Base-by-base conservation (phyloP, 1,140 invertebrate species). In the Drosophila watanabei region DNA sequence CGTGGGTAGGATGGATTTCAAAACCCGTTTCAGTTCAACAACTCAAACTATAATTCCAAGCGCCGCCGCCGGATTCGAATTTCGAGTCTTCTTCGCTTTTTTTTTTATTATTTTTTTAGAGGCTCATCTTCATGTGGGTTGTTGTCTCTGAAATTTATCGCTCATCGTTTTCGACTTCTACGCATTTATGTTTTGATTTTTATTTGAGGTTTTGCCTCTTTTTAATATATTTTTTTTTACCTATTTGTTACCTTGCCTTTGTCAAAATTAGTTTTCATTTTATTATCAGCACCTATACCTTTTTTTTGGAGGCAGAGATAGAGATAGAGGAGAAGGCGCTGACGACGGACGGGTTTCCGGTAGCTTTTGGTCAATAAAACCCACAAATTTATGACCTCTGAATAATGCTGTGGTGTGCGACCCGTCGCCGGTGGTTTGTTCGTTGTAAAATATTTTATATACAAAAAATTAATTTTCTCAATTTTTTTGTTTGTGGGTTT, bases 211-310 rank as follows among this genome's bases (percentile, higher is more conserved):
- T 39, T 63, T n/a, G 30, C 33, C 48, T 63, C 45, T 48, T 56
- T 57, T 41, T 24, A 61, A 54, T 72, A 54, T 82, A n/a, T 63
- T 75, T 59, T 54, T 52, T 56, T 56, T 37, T 56, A 49, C 24
- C 46, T 49, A 16, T 56, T 56, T 56, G 33, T 57, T 81, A 81
- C 73, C 82, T 77, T 69, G 75, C 63, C 73, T 65, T 75, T 84
- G 82, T 86, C 82, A 82, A 85, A 85, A 85, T 85, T 86, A 81
- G 82, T 86, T 85, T 79, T 78, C 60, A 79, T 86, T 85, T 83
- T 85, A 85, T 86, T 72, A 85, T 77, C 72, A 54, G 66, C 82
- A 85, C 77, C 79, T 85, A 69, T 60, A 73, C 77, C 69, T 80
- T 69, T 60, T 76, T 48, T 45, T 6, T n/a, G n/a, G 64, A 37